These are phyloP conservation scores for Sigmodon hispidus DNA, from an alignment of 2,113 vertebrate genomes.

Conservation along the genomic window DNA sequence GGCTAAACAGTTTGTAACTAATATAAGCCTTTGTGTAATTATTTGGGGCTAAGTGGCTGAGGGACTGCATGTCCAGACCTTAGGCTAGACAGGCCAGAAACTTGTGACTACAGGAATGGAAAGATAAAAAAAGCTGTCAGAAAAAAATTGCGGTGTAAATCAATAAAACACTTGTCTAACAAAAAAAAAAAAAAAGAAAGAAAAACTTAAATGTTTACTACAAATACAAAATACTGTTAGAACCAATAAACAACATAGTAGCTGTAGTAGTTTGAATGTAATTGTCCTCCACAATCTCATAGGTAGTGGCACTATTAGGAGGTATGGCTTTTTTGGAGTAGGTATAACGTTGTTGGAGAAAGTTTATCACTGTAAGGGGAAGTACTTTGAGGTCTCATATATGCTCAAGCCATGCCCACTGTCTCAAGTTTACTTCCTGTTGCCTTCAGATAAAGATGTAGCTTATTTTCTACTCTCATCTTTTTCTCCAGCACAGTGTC, in stretches of 20 bases:
- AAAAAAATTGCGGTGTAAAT: too few relatives aligned
- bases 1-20: too few relatives aligned
- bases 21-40: too few relatives aligned
- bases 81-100: too few relatives aligned
- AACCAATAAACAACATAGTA: neutral
- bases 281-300: neutral
- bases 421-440: neutral
- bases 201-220: neutral
- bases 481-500: neutral
- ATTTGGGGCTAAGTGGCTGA: too few relatives aligned
- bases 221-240: neutral
- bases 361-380: neutral
- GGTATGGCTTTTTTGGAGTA: neutral
- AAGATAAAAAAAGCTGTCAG: neutral
- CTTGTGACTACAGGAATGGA: too few relatives aligned
- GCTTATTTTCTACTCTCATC: neutral
- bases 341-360: neutral
- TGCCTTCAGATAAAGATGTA: neutral
- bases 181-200: too few relatives aligned
- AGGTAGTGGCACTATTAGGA: neutral
- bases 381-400: neutral
- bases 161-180: neutral
- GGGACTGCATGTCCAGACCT: too few relatives aligned
- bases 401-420: neutral
- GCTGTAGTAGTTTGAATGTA: neutral